These are phyloP conservation scores for Podocnemis expansa DNA, from an alignment of 2,113 vertebrate species.

Conservation along the genomic window DNA sequence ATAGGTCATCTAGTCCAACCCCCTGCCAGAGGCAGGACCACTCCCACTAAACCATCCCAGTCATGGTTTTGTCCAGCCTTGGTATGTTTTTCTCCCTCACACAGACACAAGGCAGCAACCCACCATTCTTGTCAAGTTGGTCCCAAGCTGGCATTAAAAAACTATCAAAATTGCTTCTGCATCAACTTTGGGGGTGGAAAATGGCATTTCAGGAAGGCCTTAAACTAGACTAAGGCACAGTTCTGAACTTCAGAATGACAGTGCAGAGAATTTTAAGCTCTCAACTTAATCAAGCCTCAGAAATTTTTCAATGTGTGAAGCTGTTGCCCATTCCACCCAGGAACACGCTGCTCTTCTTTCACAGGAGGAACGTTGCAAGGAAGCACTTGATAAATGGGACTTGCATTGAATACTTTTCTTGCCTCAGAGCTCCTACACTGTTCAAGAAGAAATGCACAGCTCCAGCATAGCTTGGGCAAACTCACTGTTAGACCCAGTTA, in stretches of 20 bases:
- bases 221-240: not conserved
- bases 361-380: not conserved
- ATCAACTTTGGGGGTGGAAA: not conserved
- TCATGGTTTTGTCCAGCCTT: no score
- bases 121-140: not conserved
- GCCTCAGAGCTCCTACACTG: not conserved
- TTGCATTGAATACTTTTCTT: not conserved
- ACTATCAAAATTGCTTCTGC: not conserved
- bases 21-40: no score
- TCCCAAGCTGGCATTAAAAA: rapidly evolving
- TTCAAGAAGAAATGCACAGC: not conserved
- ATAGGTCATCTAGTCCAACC: no score
- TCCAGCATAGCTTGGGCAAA: not conserved
- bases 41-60: no score
- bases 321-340: not conserved
- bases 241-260: not conserved
- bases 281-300: not conserved
- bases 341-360: not conserved
- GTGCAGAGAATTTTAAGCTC: not conserved
- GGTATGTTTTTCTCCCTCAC: not conserved
- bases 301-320: not conserved
- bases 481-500: not conserved
- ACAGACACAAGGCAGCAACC: not conserved
- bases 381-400: not conserved
- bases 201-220: not conserved